phyloP scores from a whole-genome alignment of 1,140 invertebrate genomes.

The Galendromus occidentalis region DNA sequence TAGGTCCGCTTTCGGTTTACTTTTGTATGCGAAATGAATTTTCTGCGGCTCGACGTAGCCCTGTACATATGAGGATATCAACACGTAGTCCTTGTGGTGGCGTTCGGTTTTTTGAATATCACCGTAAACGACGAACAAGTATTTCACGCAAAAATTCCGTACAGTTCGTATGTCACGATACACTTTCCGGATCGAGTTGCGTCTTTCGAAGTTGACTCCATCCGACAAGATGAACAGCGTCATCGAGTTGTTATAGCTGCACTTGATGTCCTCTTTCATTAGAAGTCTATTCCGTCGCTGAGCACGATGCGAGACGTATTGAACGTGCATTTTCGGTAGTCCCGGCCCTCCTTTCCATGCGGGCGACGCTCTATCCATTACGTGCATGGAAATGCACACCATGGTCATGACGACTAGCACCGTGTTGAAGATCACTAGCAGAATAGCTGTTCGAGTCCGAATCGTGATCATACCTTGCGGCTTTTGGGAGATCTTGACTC shows the following conservation, averaged over 20 bases:
- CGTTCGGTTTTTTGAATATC: neutral
- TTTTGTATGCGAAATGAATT: conserved; percentile 9
- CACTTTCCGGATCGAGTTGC: neutral
- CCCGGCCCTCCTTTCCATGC: neutral
- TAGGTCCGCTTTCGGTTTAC: neutral
- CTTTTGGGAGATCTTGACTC: neutral
- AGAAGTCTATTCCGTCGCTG: neutral
- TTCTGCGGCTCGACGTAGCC: neutral
- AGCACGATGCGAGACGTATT: neutral
- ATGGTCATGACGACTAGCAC: neutral
- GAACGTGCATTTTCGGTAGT: neutral
- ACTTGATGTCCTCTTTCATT: neutral
- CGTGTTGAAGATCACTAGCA: conserved; percentile 3
- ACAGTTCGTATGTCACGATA: neutral
- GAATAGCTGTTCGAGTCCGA: neutral
- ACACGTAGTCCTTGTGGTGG: neutral
- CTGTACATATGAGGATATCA: neutral
- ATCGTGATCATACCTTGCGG: conserved; percentile 6
- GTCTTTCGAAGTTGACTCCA: neutral
- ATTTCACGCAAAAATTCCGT: neutral
- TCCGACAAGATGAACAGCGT: neutral
- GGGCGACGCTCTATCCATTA: conserved; percentile 1
- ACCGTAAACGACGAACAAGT: conserved; percentile 1
- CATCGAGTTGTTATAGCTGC: conserved; percentile 1
- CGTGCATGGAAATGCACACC: conserved; percentile 2